A percentile compares a stretch with the other conserved stretches of the same genome.
These are phyloP conservation scores for Rhinolophus sinicus DNA, from an alignment of 2,113 vertebrate genomes.

Conservation along the genomic window DNA sequence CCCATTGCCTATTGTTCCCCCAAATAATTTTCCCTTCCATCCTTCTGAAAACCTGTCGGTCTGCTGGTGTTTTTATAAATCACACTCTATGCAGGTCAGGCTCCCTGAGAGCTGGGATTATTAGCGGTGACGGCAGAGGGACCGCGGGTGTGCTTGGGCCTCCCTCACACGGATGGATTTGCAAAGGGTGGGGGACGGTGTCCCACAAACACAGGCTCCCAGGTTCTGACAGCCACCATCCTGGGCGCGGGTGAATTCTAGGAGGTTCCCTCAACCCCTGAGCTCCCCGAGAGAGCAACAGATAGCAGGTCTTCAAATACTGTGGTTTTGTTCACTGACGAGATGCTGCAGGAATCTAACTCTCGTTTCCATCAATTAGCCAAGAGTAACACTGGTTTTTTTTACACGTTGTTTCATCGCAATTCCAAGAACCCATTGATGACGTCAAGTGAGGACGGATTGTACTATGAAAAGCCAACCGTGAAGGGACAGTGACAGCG, in stretches of 20 bases:
- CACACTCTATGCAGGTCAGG: not conserved
- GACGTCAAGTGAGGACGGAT: no score
- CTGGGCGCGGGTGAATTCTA: not conserved
- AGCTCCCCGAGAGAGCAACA: not conserved
- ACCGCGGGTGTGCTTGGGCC: no score
- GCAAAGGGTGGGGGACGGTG: no score
- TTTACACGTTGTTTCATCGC: no score
- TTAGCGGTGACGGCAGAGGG: not conserved
- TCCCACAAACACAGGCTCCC: not conserved
- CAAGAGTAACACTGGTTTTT: no score
- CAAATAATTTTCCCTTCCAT: not conserved
- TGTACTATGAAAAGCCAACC: fast-evolving
- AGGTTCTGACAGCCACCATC: not conserved
- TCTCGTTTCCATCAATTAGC: no score
- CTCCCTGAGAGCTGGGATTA: not conserved
- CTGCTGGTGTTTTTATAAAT: not conserved
- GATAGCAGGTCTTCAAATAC: no score
- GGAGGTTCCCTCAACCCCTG: fast-evolving
- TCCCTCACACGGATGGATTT: no score
- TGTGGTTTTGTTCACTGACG: no score
- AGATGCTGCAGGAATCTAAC: no score
- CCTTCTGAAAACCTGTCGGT: not conserved
- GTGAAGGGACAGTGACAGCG: no score
- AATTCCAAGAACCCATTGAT: no score
- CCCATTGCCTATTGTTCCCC: not conserved